phyloP scores from a whole-genome alignment of 2,113 vertebrate genomes.

The Motacilla tschutschensis region DNA sequence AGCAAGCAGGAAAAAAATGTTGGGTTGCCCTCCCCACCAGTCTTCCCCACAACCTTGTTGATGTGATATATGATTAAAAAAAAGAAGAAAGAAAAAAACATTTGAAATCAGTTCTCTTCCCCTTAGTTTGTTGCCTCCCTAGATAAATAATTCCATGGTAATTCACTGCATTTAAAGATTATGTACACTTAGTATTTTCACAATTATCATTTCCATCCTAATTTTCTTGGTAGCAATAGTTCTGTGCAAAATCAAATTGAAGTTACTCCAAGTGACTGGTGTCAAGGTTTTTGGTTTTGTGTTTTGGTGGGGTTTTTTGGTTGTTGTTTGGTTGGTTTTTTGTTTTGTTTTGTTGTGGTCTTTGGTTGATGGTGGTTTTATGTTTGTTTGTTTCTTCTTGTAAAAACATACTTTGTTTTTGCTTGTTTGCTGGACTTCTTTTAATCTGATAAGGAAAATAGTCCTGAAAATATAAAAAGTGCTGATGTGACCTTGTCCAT shows the following conservation, averaged over 20 bases:
- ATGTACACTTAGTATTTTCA: neutral
- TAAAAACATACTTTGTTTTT: neutral
- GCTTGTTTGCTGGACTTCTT: neutral
- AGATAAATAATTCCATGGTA: neutral
- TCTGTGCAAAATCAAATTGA: neutral
- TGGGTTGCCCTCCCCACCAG: neutral
- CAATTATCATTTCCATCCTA: neutral
- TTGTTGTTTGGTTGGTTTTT: neutral
- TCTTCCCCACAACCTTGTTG: neutral
- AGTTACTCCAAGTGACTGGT: neutral
- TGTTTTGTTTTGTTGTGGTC: neutral
- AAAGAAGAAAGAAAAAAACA: neutral
- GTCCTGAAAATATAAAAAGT: neutral
- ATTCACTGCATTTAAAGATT: neutral
- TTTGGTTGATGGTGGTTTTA: neutral
- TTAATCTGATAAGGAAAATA: neutral
- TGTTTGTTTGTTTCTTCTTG: neutral
- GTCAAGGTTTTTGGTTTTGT: neutral
- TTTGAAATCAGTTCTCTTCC: neutral
- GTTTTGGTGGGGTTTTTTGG: neutral
- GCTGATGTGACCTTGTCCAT: conserved; percentile 16
- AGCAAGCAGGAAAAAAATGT: neutral
- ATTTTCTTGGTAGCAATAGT: neutral
- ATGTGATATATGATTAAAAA: neutral
- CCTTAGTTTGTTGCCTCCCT: neutral